Evolutionary conservation across 2,888 invertebrate species (phyloP).

Genomic region (Pterostichus niger): DNA sequence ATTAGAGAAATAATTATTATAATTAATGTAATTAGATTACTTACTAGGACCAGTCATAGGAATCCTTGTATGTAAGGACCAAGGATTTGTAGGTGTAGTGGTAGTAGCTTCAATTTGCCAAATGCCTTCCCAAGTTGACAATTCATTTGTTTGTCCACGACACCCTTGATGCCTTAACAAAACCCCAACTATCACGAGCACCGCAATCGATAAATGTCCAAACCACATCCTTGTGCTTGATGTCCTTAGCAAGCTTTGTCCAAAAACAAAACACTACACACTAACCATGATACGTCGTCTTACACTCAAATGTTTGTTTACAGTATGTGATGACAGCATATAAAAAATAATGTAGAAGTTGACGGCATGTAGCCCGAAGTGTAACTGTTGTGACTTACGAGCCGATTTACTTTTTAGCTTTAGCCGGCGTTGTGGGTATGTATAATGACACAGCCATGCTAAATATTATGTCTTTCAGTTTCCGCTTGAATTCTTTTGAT

Average conservation of each 20-base stretch:
- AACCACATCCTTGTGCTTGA: slow-evolving; percentile 25
- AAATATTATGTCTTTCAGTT: slow-evolving; percentile 74
- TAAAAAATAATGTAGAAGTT: slow-evolving; percentile 27
- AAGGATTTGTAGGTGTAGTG: slow-evolving; percentile 68
- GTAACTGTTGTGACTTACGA: slow-evolving; percentile 61
- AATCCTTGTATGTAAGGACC: slow-evolving; percentile 74
- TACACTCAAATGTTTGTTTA: slow-evolving; percentile 21
- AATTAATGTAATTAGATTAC: slow-evolving; percentile 2
- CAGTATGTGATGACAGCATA: not conserved
- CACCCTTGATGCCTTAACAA: slow-evolving; percentile 2
- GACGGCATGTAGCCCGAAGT: slow-evolving; percentile 31
- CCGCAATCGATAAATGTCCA: slow-evolving; percentile 31
- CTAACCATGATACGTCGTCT: not conserved
- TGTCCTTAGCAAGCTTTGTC: not conserved
- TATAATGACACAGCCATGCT: slow-evolving; percentile 70
- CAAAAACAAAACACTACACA: slow-evolving; percentile 19
- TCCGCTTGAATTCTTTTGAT: slow-evolving; percentile 74
- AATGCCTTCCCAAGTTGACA: slow-evolving; percentile 70
- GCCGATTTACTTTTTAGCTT: slow-evolving; percentile 64
- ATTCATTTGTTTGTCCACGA: slow-evolving; percentile 37
- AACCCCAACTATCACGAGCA: not conserved
- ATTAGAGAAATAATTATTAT: too few relatives aligned
- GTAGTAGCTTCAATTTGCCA: slow-evolving; percentile 72
- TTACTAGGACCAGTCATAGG: slow-evolving; percentile 71
- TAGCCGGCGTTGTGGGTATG: slow-evolving; percentile 35